A percentile compares a stretch with the other conserved stretches of the same genome.
Evolutionary conservation across 2,888 invertebrate species (phyloP).

Genomic region (Drosophila anceps): DNA sequence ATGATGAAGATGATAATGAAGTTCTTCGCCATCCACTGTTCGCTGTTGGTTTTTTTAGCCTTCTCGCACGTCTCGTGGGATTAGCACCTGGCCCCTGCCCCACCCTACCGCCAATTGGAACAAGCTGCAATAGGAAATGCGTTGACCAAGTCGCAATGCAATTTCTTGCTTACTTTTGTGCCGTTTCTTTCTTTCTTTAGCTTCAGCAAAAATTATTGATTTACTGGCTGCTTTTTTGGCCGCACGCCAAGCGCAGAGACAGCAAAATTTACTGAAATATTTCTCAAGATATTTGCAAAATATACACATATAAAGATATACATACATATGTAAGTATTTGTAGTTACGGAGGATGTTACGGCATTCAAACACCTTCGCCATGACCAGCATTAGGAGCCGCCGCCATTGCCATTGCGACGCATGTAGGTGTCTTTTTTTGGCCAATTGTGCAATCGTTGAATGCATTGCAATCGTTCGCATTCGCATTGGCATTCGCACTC

Average conservation of each 20-base stretch:
- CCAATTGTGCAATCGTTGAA: slow-evolving; percentile 67
- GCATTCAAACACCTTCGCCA: slow-evolving; percentile 28
- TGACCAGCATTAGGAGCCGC: slow-evolving; percentile 4
- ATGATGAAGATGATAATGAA: slow-evolving; percentile 34
- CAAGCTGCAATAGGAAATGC: slow-evolving; percentile 35
- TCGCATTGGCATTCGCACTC: background rate
- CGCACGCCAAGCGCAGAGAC: slow-evolving; percentile 60
- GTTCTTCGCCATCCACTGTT: slow-evolving; percentile 10
- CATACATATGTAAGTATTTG: background rate
- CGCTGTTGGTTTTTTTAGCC: slow-evolving; percentile 13
- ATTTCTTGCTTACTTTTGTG: slow-evolving; percentile 28
- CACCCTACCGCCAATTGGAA: background rate
- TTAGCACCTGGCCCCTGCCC: slow-evolving; percentile 14
- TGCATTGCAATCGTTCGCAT: slow-evolving; percentile 40
- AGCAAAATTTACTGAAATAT: slow-evolving; percentile 50
- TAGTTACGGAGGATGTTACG: slow-evolving; percentile 21
- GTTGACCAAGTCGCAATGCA: slow-evolving; percentile 39
- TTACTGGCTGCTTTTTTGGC: slow-evolving; percentile 70
- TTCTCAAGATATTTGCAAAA: slow-evolving; percentile 54
- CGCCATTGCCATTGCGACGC: no score
- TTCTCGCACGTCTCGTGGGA: background rate
- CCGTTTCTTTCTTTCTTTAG: slow-evolving; percentile 31
- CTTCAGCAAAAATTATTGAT: slow-evolving; percentile 65
- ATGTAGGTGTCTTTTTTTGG: slow-evolving; percentile 30
- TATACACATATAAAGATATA: background rate